Evolutionary conservation across 1,140 invertebrate genomes (phyloP), one percentile per base, ranked within the genome.

Genomic region (Caenorhabditis remanei): DNA sequence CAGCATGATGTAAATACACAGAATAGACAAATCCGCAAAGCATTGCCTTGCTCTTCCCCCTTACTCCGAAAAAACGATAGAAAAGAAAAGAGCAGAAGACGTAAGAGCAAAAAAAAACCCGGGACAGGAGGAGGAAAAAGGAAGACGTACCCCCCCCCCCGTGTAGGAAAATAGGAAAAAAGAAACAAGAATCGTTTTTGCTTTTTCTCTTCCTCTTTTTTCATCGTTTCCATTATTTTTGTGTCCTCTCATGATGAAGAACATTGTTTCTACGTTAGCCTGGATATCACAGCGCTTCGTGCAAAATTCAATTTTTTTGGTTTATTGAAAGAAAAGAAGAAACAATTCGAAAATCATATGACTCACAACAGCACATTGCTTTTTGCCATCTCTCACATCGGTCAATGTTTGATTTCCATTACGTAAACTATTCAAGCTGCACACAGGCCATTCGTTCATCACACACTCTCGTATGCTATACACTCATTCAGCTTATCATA

Each of bases 1-100:
- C 65, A 46, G 40, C 40, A 71, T 71, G 65, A 71, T 71, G 65
- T 71, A 71, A 71, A 71, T 71, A 71, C 65, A 46, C 43, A 71
- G 65, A 43, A 71, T 71, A 48, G 65, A 46, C 65, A 71, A 41
- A 71, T 43, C 41, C 41, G 4, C 40, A 9, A 16, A 16, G 16
- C 58, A 19, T 16, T 19, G 11, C 14, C 16, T 71, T 46, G 65
- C 41, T 32, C n/a, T 41, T 14, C 41, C 43, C 16, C 65, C 61
- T 65, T 65, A 6, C 32, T 65, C 24, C 65, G 13, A 40, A 71
- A 71, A 48, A 71, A 43, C 16, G 43, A 32, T 48, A 16, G 16
- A 19, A 46, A 43, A n/a, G n/a, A 46, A 63, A 63, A 71, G 24
- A 71, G 24, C 21, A 71, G n/a, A 11, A 48, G 16, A 19, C 41